Evolutionary conservation across 35 echinoderm and acorn worm species (phyloP), one percentile per base, ranked within the genome.

Genomic region (Strongylocentrotus purpuratus): DNA sequence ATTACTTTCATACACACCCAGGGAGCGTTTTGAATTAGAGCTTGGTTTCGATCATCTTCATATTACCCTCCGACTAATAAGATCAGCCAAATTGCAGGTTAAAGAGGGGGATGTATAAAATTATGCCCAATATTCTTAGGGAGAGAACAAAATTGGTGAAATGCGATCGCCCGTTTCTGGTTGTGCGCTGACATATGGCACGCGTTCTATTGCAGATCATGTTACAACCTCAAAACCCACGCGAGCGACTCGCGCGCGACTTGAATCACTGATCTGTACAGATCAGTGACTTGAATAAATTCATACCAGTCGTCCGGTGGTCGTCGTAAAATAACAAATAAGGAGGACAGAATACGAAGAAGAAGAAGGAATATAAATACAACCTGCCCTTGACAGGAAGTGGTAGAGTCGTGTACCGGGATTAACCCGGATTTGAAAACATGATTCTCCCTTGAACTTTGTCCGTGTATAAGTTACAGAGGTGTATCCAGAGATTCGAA

Each of bases 391-490:
- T 78, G 65, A 78, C 65, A 55, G 65, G 65, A 78, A 78, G 65
- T 78, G 65, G 65, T 78, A 78, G 65, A n/a, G 65, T 78, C 65
- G n/a, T 78, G 65, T 78, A 28, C 28, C n/a, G 65, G 61, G 65
- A 78, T 78, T 78, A 78, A 78, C 65, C 65, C 65, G 65, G 65
- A 78, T 78, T n/a, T 78, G 20, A 78, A 78, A 78, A 78, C 65
- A 78, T 78, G 20, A 7, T 78, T 78, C 65, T 78, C 65, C 5
- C 65, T 78, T 78, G 65, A 78, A n/a, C 22, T 78, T n/a, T 28
- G 15, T 78, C 25, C 25, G 15, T 78, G 65, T 78, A n/a, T 8
- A 22, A 78, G 7, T 78, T 78, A 78, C 8, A 22, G 65, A 78
- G 4, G 65, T 8, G 65, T 78, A n/a, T 28, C 28, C 2, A 78